Conservation (phyloP, 2,888 invertebrate species). For the Mycalesis mineus region DNA sequence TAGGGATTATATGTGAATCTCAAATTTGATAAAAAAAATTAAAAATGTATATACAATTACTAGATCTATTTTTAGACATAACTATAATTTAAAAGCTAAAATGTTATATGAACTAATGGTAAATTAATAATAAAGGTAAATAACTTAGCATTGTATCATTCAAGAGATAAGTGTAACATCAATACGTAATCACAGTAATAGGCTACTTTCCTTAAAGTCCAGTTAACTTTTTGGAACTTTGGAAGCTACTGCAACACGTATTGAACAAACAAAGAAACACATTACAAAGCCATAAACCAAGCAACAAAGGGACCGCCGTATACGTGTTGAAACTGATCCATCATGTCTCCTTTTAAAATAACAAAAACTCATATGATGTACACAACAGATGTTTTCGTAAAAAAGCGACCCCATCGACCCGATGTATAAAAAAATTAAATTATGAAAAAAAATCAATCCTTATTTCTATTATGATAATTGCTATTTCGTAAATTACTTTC, state of each 20-base stretch:
- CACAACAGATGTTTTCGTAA: slow-evolving; percentile 76
- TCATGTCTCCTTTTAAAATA: slow-evolving; percentile 77
- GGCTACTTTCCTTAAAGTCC: neutral
- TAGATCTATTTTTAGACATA: no score
- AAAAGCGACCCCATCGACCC: slow-evolving; percentile 68
- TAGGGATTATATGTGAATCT: no score
- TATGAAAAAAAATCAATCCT: slow-evolving; percentile 52
- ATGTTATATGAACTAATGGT: no score
- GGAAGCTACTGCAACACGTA: slow-evolving; percentile 64
- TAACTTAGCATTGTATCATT: no score
- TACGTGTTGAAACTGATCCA: slow-evolving; percentile 78
- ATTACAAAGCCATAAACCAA: slow-evolving; percentile 75
- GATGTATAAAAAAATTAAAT: slow-evolving; percentile 20
- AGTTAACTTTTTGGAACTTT: slow-evolving; percentile 34
- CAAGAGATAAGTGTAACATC: no score
- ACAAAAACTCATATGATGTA: slow-evolving; percentile 70
- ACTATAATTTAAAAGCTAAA: no score
- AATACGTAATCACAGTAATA: no score
- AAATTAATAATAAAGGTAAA: no score
- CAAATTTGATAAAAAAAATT: no score
- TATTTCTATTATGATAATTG: slow-evolving; percentile 69
- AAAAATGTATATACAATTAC: no score
- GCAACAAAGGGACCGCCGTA: slow-evolving; percentile 74
- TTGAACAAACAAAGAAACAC: slow-evolving; percentile 76
- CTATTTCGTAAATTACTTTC: slow-evolving; percentile 64